Conservation (phyloP, 1,140 invertebrate genomes). For the Hestina assimilis region DNA sequence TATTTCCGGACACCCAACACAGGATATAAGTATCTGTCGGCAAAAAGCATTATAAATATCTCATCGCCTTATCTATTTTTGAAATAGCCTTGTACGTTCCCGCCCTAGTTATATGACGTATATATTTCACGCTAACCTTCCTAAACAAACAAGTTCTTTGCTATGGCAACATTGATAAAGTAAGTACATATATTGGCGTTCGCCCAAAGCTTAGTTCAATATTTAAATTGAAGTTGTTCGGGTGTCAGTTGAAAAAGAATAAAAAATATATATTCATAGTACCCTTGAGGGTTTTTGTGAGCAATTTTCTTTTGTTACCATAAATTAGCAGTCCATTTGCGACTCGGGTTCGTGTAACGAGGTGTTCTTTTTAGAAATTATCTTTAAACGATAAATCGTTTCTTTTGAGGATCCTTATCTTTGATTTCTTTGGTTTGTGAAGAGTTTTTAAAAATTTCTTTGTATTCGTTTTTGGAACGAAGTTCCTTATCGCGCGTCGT, state of each 20-base stretch:
- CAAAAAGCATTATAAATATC: neutral
- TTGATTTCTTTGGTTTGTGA: too few species aligned
- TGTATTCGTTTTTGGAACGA: too few species aligned
- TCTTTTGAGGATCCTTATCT: too few species aligned
- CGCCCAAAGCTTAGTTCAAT: conserved; percentile 7
- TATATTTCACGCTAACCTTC: conserved; percentile 16
- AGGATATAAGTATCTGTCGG: too few species aligned
- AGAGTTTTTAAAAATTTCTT: too few species aligned
- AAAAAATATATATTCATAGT: neutral
- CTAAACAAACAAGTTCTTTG: conserved; percentile 14
- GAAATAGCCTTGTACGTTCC: neutral
- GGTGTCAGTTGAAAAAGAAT: neutral
- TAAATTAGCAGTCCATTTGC: conserved; percentile 1
- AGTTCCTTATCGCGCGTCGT: too few species aligned
- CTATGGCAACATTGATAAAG: conserved; percentile 17
- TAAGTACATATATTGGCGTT: conserved; percentile 19
- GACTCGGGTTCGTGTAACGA: neutral
- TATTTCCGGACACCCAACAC: too few species aligned
- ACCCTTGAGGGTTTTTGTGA: neutral
- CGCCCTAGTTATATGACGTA: conserved; percentile 1
- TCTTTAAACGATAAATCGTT: too few species aligned
- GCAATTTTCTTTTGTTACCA: neutral
- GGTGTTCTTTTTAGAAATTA: neutral
- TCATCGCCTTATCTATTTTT: neutral
- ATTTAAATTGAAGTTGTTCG: conserved; percentile 14